These are phyloP conservation scores for Heliconius erato DNA, from an alignment of 2,888 invertebrate species.

Conservation along the genomic window DNA sequence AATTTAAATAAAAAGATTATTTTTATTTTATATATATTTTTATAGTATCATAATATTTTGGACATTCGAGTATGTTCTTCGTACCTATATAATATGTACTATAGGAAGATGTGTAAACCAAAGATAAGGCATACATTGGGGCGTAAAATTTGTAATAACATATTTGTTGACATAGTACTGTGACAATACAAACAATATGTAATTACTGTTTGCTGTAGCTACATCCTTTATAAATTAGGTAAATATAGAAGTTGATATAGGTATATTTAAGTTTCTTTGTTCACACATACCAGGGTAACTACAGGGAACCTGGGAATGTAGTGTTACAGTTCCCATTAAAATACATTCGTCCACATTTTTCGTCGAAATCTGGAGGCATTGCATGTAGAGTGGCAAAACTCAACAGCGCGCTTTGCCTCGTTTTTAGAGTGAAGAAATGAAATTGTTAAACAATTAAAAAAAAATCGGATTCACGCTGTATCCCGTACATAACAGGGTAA, in stretches of 20 bases:
- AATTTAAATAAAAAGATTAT: no score
- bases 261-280: not conserved
- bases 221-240: not conserved
- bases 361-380: no score
- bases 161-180: not conserved
- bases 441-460: no score
- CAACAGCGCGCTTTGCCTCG: no score
- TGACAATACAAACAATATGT: constrained; percentile 12
- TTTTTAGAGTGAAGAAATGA: no score
- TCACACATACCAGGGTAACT: not conserved
- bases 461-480: no score
- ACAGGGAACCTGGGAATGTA: not conserved
- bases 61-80: not conserved
- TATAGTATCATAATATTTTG: not conserved
- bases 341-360: not conserved
- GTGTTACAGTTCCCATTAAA: not conserved
- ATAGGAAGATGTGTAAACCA: not conserved
- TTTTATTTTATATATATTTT: no score
- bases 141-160: constrained; percentile 8
- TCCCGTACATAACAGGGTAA: no score
- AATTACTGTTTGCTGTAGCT: constrained; percentile 15
- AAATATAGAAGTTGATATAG: not conserved
- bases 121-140: not conserved
- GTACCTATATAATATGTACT: not conserved
- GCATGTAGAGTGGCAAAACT: no score